Evolutionary conservation across 2,797 vertebrate species (phyloP).

Genomic region (Liparis tanakae): DNA sequence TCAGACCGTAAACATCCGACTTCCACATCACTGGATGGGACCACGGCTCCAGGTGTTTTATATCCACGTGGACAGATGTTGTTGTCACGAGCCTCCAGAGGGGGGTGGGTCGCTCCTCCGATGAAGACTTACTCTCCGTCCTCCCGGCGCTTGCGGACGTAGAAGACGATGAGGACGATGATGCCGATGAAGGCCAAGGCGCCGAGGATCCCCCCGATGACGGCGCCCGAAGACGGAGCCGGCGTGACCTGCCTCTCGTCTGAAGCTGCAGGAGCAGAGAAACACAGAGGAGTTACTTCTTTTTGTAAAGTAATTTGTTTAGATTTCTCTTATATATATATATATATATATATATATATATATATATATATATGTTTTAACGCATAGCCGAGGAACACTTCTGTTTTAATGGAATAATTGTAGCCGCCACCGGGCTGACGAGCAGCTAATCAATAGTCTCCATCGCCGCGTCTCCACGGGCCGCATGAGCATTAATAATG

Average conservation of each 20-base stretch:
- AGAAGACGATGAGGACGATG: slow-evolving; percentile 56
- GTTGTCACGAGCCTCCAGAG: slow-evolving; percentile 46
- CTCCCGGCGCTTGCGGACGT: slow-evolving; percentile 65
- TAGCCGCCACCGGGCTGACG: neutral
- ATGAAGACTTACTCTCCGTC: slow-evolving; percentile 77
- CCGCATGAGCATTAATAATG: slow-evolving; percentile 16
- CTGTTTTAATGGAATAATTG: neutral
- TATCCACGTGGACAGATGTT: too few relatives aligned
- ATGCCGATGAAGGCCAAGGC: slow-evolving; percentile 65
- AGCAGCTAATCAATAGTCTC: slow-evolving; percentile 23
- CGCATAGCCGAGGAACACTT: neutral
- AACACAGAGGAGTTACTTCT: neutral
- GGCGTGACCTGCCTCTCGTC: slow-evolving; percentile 34
- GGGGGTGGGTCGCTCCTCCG: slow-evolving; percentile 10
- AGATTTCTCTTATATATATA: slow-evolving; percentile 26
- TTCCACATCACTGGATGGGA: too few relatives aligned
- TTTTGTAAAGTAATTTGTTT: slow-evolving; percentile 11
- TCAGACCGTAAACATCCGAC: too few relatives aligned
- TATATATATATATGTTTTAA: slow-evolving; percentile 10
- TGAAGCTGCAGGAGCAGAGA: neutral
- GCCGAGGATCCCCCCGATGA: slow-evolving; percentile 76
- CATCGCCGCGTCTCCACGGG: neutral
- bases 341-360: neutral
- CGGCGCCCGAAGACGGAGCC: slow-evolving; percentile 47
- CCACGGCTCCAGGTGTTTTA: too few relatives aligned